phyloP scores from a whole-genome alignment of 2,797 vertebrate species.

The Alectoris magna region DNA sequence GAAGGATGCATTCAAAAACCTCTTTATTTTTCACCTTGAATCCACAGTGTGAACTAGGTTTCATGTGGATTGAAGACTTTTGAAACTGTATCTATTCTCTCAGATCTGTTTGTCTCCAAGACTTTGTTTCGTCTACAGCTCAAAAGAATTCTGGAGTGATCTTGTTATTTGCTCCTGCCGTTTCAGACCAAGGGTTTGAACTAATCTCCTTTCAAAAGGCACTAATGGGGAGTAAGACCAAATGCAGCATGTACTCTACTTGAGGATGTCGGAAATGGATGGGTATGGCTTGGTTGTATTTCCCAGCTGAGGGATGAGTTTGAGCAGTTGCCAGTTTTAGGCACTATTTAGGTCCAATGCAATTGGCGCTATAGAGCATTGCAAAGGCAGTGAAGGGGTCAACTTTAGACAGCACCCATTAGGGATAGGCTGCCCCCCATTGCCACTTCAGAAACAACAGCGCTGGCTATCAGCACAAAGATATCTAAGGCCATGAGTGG shows the following conservation, averaged over 20 bases:
- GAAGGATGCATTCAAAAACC: not conserved
- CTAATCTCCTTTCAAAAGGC: not conserved
- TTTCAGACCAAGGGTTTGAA: not conserved
- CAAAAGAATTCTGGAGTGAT: rapidly evolving
- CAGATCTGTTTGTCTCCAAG: not conserved
- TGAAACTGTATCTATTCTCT: not conserved
- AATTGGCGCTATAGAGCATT: not conserved
- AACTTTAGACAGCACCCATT: not conserved
- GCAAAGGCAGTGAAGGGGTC: not conserved
- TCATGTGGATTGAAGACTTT: not conserved
- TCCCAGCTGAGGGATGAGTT: not conserved
- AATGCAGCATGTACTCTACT: rapidly evolving
- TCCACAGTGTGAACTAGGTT: not conserved
- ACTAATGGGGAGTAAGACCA: not conserved
- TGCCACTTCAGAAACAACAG: not conserved
- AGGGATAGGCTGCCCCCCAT: not conserved
- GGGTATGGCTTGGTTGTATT: not conserved
- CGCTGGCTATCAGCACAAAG: not conserved
- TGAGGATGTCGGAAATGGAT: not conserved
- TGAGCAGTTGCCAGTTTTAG: not conserved
- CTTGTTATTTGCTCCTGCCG: not conserved
- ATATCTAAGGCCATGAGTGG: not conserved
- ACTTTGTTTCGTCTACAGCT: not conserved
- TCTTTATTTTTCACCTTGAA: not conserved
- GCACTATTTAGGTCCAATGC: not conserved